Conservation (phyloP, 2,113 vertebrate genomes). For the Sminthopsis crassicaudata region DNA sequence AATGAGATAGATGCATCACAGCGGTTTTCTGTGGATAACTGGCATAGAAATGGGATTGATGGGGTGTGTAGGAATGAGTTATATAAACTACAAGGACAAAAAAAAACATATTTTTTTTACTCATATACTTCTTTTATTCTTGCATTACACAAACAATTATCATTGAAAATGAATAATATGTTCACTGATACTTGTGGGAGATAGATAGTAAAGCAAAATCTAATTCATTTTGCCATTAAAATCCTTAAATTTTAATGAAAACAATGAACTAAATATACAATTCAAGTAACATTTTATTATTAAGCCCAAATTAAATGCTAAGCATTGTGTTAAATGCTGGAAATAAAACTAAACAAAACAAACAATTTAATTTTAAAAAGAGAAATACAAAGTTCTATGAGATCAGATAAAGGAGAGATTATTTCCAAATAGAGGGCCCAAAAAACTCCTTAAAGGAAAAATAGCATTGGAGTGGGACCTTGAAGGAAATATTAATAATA, state of each 20-base stretch:
- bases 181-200: not conserved
- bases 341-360: not conserved
- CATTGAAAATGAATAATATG: not conserved
- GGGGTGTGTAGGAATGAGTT: not conserved
- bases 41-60: not conserved
- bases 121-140: not conserved
- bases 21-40: not conserved
- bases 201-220: not conserved
- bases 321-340: not conserved
- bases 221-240: not conserved
- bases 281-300: not conserved
- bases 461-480: not conserved
- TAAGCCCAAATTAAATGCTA: not conserved
- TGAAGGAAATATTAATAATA: not conserved
- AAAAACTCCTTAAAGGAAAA: not conserved
- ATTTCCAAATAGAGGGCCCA: not conserved
- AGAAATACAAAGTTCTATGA: not conserved
- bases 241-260: not conserved
- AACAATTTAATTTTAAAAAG: not conserved
- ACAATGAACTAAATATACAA: not conserved
- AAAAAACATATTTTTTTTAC: not conserved
- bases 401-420: not conserved
- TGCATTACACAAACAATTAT: not conserved
- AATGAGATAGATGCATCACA: not conserved
- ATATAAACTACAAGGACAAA: not conserved